A percentile compares a stretch with the other conserved stretches of the same genome.
These are phyloP conservation scores for Smittia aterrima DNA, from an alignment of 2,888 invertebrate genomes.

Conservation along the genomic window DNA sequence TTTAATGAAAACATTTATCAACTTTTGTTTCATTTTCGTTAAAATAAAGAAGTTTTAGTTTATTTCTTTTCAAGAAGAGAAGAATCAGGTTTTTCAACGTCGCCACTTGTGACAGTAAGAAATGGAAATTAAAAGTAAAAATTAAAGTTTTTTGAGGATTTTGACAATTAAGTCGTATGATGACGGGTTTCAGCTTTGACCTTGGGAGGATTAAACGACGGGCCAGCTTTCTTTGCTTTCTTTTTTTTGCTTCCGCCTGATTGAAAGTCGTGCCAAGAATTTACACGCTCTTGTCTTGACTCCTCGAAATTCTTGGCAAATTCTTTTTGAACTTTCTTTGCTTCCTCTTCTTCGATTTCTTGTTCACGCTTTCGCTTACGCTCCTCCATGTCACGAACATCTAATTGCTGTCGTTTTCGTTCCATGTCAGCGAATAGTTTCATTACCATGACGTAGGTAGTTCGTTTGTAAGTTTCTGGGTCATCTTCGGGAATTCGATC, in stretches of 20 bases:
- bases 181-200: constrained; percentile 91
- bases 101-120: too few relatives aligned
- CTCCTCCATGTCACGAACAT: constrained; percentile 88
- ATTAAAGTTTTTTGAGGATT: background rate
- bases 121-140: too few relatives aligned
- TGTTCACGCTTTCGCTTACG: constrained; percentile 90
- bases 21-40: background rate
- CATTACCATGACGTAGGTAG: constrained; percentile 98
- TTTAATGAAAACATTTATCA: too few relatives aligned
- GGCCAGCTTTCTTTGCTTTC: constrained; percentile 77
- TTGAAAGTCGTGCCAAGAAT: constrained; percentile 91
- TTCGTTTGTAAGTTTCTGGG: constrained; percentile 81
- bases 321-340: constrained; percentile 84
- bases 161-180: background rate
- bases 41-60: background rate
- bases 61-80: background rate
- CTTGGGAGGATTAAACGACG: constrained; percentile 84
- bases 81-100: too few relatives aligned
- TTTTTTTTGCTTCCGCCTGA: constrained; percentile 66
- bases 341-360: constrained; percentile 90
- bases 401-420: constrained; percentile 80
- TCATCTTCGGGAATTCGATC: constrained; percentile 84
- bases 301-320: constrained; percentile 99
- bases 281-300: constrained; percentile 85
- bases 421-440: constrained; percentile 81